Conservation (phyloP, 2,113 vertebrate genomes). For the Rutilus rutilus region DNA sequence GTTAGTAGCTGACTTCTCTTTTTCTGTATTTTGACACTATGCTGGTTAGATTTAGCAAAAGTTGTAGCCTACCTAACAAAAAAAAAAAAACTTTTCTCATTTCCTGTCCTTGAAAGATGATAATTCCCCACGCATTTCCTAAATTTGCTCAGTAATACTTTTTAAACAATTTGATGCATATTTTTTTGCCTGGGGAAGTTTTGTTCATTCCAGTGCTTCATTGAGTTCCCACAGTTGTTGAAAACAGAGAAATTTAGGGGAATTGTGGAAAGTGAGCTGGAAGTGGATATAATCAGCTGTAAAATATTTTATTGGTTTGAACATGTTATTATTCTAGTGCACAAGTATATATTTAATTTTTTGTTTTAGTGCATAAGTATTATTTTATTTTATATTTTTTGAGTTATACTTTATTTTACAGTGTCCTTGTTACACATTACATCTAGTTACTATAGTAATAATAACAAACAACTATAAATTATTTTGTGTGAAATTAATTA, state of each 20-base stretch:
- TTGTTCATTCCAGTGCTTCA: neutral
- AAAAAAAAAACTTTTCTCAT: neutral
- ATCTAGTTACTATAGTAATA: no score
- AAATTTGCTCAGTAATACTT: neutral
- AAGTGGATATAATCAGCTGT: neutral
- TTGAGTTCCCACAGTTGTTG: neutral
- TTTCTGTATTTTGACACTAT: neutral
- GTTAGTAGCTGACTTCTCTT: constrained; percentile 10
- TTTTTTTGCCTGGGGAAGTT: neutral
- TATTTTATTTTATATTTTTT: no score
- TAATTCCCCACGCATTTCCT: neutral
- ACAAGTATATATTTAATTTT: no score
- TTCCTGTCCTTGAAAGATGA: neutral
- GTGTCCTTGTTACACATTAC: no score
- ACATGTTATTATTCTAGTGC: neutral
- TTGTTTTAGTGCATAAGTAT: no score
- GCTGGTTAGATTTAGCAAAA: neutral
- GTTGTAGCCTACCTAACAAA: neutral
- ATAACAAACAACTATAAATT: no score
- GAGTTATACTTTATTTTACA: no score
- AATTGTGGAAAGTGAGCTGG: neutral
- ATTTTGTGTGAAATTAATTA: no score
- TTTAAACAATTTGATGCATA: no score
- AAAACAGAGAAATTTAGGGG: neutral
- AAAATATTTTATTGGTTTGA: neutral